Conservation (phyloP, 1,140 invertebrate species). For the Diachasmimorpha longicaudata region DNA sequence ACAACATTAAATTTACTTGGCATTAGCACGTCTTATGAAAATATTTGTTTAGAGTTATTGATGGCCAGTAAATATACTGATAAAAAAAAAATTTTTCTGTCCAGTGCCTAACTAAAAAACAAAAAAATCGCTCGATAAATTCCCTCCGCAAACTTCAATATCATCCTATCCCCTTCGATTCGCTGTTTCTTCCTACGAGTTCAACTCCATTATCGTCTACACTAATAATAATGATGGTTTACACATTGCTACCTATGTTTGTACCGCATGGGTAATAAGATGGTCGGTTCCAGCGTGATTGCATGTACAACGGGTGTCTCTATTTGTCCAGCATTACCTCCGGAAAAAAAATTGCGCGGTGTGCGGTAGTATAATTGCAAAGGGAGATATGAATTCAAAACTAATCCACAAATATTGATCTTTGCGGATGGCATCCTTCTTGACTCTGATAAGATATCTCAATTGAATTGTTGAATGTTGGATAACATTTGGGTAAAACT, state of each 20-base stretch:
- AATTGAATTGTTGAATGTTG: too few relatives aligned
- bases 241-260: constrained; percentile 52
- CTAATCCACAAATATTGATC: too few relatives aligned
- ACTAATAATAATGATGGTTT: constrained; percentile 55
- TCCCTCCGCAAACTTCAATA: constrained; percentile 30
- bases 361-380: background rate
- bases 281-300: constrained; percentile 24
- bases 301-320: constrained; percentile 12
- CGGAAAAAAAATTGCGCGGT: background rate
- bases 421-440: too few relatives aligned
- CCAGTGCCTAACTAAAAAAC: too few relatives aligned
- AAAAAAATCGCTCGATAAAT: background rate
- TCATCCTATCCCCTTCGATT: background rate
- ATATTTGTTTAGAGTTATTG: too few relatives aligned
- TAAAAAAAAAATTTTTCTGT: too few relatives aligned
- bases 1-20: too few relatives aligned
- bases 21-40: too few relatives aligned
- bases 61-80: too few relatives aligned
- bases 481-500: too few relatives aligned
- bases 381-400: too few relatives aligned
- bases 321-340: background rate
- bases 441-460: too few relatives aligned
- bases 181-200: background rate
- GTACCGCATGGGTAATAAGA: constrained; percentile 41
- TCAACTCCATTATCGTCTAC: constrained; percentile 30